A percentile compares a stretch with the other conserved stretches of the same genome.
Evolutionary conservation across 2,113 vertebrate genomes (phyloP).

Genomic region (Hirundichthys speculiger): DNA sequence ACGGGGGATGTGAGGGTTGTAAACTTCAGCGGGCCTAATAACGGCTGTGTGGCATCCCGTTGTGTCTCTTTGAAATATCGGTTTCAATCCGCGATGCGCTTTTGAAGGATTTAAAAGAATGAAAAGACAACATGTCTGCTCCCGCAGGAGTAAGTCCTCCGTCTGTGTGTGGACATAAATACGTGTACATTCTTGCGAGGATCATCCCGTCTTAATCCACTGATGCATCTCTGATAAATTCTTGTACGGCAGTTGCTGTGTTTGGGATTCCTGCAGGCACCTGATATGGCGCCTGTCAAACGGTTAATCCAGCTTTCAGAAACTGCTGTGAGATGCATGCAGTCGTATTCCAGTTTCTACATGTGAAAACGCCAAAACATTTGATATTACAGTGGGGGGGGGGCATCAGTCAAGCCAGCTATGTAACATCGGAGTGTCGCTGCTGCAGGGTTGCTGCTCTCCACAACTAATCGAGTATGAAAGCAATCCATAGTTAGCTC

Average conservation of each 20-base stretch:
- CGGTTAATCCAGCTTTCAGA: no score
- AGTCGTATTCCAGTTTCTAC: no score
- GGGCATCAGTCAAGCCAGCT: no score
- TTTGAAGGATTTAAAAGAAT: conserved; percentile 19
- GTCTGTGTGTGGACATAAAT: neutral
- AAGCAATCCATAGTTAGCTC: no score
- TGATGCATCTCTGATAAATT: neutral
- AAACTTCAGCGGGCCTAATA: neutral
- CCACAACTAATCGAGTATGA: neutral
- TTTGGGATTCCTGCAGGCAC: no score
- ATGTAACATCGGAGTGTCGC: conserved; percentile 27
- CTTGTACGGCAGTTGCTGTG: neutral
- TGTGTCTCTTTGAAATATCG: conserved; percentile 10
- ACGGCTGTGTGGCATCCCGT: neutral
- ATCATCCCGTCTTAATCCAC: neutral
- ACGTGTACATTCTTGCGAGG: neutral
- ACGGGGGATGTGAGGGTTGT: no score
- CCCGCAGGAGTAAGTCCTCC: neutral
- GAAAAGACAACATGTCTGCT: conserved; percentile 26
- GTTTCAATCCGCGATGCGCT: neutral
- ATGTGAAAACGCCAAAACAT: neutral
- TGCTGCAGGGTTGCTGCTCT: conserved; percentile 29
- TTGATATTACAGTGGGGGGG: neutral
- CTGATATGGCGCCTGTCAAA: no score
- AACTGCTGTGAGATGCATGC: no score